A percentile compares a stretch with the other conserved stretches of the same genome.
These are phyloP conservation scores for Spea bombifrons DNA, from an alignment of 2,113 vertebrate genomes.

Conservation along the genomic window DNA sequence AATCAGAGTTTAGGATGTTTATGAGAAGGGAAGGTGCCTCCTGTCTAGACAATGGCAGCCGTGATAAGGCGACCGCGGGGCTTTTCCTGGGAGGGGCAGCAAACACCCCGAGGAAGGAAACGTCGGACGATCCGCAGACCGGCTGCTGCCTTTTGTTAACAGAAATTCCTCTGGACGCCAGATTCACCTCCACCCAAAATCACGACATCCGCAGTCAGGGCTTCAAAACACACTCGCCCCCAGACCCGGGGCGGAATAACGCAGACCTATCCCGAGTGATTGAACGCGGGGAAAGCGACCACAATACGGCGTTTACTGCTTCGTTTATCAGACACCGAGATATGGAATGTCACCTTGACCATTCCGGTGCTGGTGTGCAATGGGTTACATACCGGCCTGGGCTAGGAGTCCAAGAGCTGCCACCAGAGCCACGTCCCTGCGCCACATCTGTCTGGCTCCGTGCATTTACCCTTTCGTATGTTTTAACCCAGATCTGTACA, in stretches of 20 bases:
- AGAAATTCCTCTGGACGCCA: constrained; percentile 15
- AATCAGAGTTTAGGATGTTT: constrained; percentile 22
- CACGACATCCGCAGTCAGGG: not conserved
- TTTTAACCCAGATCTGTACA: no score
- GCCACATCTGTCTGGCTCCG: no score
- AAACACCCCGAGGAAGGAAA: not conserved
- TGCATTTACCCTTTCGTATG: no score
- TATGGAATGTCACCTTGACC: no score
- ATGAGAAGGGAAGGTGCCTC: not conserved
- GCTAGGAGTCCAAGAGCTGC: no score
- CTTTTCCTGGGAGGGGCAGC: constrained; percentile 6
- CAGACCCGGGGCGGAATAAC: not conserved
- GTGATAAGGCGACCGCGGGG: constrained; percentile 2
- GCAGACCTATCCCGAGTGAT: no score
- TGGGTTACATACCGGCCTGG: no score
- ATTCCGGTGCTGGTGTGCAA: no score
- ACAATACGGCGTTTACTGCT: no score
- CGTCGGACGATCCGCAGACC: not conserved
- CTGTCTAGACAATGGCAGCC: constrained; percentile 34
- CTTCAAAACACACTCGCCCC: not conserved
- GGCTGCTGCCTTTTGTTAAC: constrained; percentile 16
- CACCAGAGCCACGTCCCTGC: no score
- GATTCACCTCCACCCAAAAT: constrained; percentile 31
- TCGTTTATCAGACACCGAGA: no score
- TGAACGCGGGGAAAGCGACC: no score